Evolutionary conservation across 2,113 vertebrate genomes (phyloP), one percentile per base, ranked within the genome.

Genomic region (Acrocephalus kingi): DNA sequence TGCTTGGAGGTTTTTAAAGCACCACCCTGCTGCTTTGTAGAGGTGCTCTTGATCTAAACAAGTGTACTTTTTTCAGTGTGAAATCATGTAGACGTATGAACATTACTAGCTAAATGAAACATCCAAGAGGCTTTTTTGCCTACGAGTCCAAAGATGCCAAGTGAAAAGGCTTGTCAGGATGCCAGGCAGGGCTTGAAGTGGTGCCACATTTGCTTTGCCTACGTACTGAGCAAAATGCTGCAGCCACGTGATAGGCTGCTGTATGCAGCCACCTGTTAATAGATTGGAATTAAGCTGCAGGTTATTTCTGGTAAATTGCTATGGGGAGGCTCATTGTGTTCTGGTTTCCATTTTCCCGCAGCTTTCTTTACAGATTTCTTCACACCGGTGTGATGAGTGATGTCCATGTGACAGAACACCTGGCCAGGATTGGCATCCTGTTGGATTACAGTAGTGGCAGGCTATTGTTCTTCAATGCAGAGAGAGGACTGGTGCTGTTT

Each of bases 381-480:
- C 99, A 99, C 92, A 97, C 97, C 1, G 97, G 97, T 31, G 83
- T 98, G 13, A 96, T 98, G 96, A 98, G 98, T 2, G 97, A 98
- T 4, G 96, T 99, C 51, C 97, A 97, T 4, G 98, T 99, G 94
- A 98, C 97, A 0, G 98, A 99, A 74, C 96, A 85, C 5, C 98
- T 97, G 0, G 76, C 96, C 85, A 97, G 98, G 41, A 98, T 99
- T 33, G 99, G 99, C 30, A 97, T 98, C 62, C 98, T 99, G 43
- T 94, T 99, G 97, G 99, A 99, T 97, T 99, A 98, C 91, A 97
- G 55, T n/a, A 84, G 78, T 2, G 98, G 98, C 62, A 97, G 97
- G 41, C 98, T 99, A 11, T 97, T 98, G 35, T 99, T 99, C 97
- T 99, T 99, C 96, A 99, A 99, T 7, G 98, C 98, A 6, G 98